Evolutionary conservation across 30 jellyfish, hydroid and myxozoan genomes (phyloP), one percentile per base, ranked within the genome.

Genomic region (Clytia hemisphaerica): DNA sequence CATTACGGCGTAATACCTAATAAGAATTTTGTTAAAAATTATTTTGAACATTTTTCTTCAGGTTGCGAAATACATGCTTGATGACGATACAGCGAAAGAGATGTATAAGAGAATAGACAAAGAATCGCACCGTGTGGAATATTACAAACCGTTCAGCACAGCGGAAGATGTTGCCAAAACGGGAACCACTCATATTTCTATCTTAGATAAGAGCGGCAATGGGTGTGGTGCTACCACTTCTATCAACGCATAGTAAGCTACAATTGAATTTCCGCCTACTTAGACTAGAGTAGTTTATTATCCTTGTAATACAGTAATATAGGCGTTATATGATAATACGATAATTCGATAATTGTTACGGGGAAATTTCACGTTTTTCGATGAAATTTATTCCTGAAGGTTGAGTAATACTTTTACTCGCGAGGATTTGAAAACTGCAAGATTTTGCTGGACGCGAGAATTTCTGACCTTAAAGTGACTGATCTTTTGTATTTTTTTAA

Each of bases 161-260:
- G 83, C 70, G 16, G 72, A 67, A 37, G 28, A 73, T 22, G 79
- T 72, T 28, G 85, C 78, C 63, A 78, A 88, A 53, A 75, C n/a
- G n/a, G 99, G 99, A 15, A 92, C 99, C 38, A 72, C 96, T 6
- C 99, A 92, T 55, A 92, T 92, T 40, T 92, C 99, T 1, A 93
- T 92, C 19, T 58, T 92, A 15, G 99, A 84, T 4, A 82, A 82
- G 22, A 70, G 78, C 60, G 99, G 99, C 32, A 88, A 74, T 71
- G 99, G 95, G 7, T 93, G 79, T 0, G 82, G 97, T 27, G 74
- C 86, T 2, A 92, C 99, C 4, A 71, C 99, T 29, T 77, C 99
- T 4, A 92, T 92, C n/a, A 92, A 92, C 76, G 99, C 99, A 16
- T 84, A 92, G 99, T 92, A 83, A 83, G 94, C 45, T n/a, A n/a